Base-by-base conservation (phyloP, 2,888 invertebrate genomes). In the Cosmopolites sordidus region DNA sequence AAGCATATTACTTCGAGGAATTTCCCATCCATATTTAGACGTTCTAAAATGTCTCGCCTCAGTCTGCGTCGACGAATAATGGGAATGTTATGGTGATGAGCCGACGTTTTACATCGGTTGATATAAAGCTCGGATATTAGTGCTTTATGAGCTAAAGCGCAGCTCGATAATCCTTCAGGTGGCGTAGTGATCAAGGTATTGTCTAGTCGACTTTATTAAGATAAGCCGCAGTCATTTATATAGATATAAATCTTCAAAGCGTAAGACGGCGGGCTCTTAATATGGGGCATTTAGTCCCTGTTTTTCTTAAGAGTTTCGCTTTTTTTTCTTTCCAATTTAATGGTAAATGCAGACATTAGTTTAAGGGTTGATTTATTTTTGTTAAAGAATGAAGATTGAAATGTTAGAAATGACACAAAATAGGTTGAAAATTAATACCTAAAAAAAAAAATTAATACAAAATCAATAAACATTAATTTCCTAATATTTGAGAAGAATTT, bases 61-160 rank as follows among this genome's bases (percentile, higher is more conserved):
- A 66, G 61, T 58, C 60, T 61, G 57, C 53, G 58, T 59, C 61
- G 54, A 67, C 70, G 71, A 72, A 69, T 73, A 72, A 73, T 72
- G 72, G 69, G 71, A 71, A 71, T 68, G 71, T 72, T 73, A 73
- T 72, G 73, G 69, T 72, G 72, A 73, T 72, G 72, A 72, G 71
- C 63, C 65, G 62, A 63, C 62, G 60, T 65, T 69, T 65, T 68
- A 69, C 70, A 68, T 67, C 66, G 17, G 37, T 65, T 66, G 61
- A 71, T 68, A 70, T 70, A 69, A 69, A 71, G 67, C 68, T 59
- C 17, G 64, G 65, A 69, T 71, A 71, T 70, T 70, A 69, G 66
- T 64, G 62, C 62, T 59, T 59, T 45, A 54, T 54, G 60, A 60
- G 60, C 58, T 59, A 59, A 65, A 60, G 56, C 61, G 61, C 40